Conservation (phyloP, 2,113 vertebrate species). For the Lagenorhynchus albirostris region DNA sequence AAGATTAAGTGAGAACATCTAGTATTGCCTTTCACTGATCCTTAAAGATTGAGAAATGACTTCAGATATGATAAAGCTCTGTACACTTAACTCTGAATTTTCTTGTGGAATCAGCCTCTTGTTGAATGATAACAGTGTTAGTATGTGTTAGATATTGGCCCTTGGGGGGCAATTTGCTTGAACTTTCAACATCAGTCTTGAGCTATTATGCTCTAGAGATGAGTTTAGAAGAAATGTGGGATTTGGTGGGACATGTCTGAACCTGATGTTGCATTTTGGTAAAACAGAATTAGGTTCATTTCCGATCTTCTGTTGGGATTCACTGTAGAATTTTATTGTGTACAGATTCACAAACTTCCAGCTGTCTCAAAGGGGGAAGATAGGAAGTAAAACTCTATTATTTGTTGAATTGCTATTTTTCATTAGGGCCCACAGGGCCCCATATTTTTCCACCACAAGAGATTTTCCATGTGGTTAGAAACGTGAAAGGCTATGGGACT, state of each 20-base stretch:
- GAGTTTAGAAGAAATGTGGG: constrained; percentile 6
- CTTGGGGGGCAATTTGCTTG: not conserved
- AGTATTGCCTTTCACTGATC: not conserved
- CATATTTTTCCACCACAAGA: not conserved
- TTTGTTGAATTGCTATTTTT: not conserved
- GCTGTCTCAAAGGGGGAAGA: not conserved
- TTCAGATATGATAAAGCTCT: not conserved
- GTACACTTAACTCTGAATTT: not conserved
- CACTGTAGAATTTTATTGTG: not conserved
- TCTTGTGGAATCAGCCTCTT: not conserved
- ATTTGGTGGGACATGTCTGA: not conserved
- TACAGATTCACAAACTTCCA: not conserved
- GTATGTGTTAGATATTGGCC: not conserved
- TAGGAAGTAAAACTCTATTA: not conserved
- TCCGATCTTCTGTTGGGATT: not conserved
- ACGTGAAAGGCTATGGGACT: not conserved
- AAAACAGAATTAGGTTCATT: not conserved
- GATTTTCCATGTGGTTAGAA: not conserved
- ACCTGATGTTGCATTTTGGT: not conserved
- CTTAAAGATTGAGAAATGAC: not conserved
- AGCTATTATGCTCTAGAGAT: not conserved
- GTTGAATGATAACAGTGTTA: not conserved
- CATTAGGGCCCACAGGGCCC: not conserved
- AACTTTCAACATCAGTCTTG: not conserved
- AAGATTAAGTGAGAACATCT: not conserved